These are phyloP conservation scores for Tragelaphus eurycerus DNA, from an alignment of 2,797 vertebrate species.

Conservation along the genomic window DNA sequence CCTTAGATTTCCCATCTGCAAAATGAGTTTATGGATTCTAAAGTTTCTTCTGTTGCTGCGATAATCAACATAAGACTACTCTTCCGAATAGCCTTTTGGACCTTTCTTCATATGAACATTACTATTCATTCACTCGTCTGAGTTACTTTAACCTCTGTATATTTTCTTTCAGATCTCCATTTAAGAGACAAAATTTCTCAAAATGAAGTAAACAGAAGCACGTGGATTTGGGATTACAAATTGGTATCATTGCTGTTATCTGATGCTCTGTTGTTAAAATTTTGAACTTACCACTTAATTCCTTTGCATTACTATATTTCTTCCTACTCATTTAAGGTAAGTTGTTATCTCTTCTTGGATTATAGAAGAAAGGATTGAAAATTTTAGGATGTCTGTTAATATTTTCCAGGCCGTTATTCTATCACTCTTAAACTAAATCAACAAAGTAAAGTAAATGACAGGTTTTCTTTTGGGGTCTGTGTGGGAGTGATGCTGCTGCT, in stretches of 20 bases:
- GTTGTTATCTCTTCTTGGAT: background rate
- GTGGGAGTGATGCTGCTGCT: background rate
- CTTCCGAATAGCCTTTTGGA: background rate
- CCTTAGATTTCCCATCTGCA: background rate
- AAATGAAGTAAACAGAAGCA: background rate
- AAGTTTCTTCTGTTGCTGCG: background rate
- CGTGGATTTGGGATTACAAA: slow-evolving; percentile 5
- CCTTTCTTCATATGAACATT: slow-evolving; percentile 44
- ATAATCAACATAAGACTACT: background rate
- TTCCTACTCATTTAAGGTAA: background rate
- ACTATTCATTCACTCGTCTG: background rate
- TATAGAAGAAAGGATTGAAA: background rate
- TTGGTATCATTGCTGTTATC: slow-evolving; percentile 31
- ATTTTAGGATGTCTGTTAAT: background rate
- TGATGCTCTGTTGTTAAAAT: slow-evolving; percentile 49
- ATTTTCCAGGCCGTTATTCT: background rate
- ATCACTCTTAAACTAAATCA: background rate
- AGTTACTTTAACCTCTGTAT: background rate
- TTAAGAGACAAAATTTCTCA: slow-evolving; percentile 19
- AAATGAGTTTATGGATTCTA: background rate
- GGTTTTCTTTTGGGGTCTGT: background rate
- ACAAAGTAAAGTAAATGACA: background rate
- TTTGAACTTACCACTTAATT: background rate
- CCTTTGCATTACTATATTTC: background rate
- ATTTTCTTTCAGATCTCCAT: background rate